Base-by-base conservation (phyloP, 1,140 invertebrate genomes). In the Coelopa frigida region DNA sequence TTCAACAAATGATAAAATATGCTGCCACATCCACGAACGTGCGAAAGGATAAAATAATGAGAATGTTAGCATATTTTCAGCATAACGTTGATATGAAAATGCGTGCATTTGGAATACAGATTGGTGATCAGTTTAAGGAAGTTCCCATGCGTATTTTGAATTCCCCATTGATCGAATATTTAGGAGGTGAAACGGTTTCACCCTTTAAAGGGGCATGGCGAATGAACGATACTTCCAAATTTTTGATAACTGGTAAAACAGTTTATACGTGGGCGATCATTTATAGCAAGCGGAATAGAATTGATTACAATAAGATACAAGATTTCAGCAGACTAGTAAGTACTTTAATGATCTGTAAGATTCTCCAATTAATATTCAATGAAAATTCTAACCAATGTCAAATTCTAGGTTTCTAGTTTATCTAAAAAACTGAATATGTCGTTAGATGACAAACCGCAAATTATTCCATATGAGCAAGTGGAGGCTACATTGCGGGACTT, bases 31-130 rank as follows among this genome's bases (percentile, higher is more conserved):
- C 68, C 5, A 78, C 84, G 0, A 54, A 72, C 3, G 58, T 53
- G 1, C 72, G 85, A 0, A 81, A 81, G 55, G 2, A 49, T 0
- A 85, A 81, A 57, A 87, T 87, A 20, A 67, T 77, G 54, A 59
- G 77, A 7, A 67, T 77, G 11, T 73, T 84, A 21, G 52, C 56
- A 27, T 62, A 58, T 49, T 59, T 70, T 4, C 49, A 70, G 2
- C 74, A 76, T 45, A 78, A 80, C 46, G 0, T 48, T 0, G 65
- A 78, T 59, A 61, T 61, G 0, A 67, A 59, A 3, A 58, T 82
- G 6, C 52, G 64, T 54, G 78, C 79, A 50, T 85, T 84, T 61
- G 78, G 76, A 1, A 65, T 85, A 27, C 61, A 59, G 2, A 71
- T 85, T 3, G 51, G 48, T 18, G 51, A 61, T 2, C 26, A 73